Evolutionary conservation across 2,888 invertebrate genomes (phyloP), one percentile per base, ranked within the genome.

Genomic region (Acanthococcus lagerstroemiae): DNA sequence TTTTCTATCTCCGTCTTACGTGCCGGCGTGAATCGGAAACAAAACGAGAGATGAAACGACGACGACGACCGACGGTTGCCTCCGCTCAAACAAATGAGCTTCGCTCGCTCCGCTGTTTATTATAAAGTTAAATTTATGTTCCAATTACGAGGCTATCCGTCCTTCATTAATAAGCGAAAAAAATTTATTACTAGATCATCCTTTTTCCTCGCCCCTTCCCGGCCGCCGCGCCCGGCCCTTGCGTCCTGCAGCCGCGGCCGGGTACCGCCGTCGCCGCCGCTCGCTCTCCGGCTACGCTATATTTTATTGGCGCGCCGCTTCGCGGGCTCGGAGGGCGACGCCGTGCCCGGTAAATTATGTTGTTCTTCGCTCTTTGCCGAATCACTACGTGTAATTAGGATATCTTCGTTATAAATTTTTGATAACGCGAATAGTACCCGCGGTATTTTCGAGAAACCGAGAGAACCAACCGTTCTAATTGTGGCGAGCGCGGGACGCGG

Each of bases 121-220:
- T 63, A 63, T 63, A 54, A 37, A 52, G 63, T 63, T 63, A 63
- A 63, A 63, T 63, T 63, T 63, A 63, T 63, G 63, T 63, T 63
- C 63, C 63, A 63, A 63, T 63, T 63, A 63, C 55, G 44, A 52
- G 52, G 52, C 44, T 63, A 63, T 63, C 54, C 63, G 63, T 63
- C 63, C 54, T 52, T 63, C 63, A 63, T 63, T 63, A 63, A 63
- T 63, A 63, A 63, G 44, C 52, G 63, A 52, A 63, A 63, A 45
- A 54, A 63, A 63, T 63, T 63, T 63, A 63, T 63, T 63, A 63
- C 63, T 52, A 63, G 54, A 63, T 63, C 63, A 63, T 63, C 63
- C 63, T 61, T 50, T 61, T 54, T 12, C 24, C 7, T 37, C n/a
- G 37, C 37, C 37, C 37, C 37, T n/a, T 37, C n/a, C 37, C 12